phyloP scores from a whole-genome alignment of 2,888 invertebrate species.

The Rhagophthalmus giganteus region DNA sequence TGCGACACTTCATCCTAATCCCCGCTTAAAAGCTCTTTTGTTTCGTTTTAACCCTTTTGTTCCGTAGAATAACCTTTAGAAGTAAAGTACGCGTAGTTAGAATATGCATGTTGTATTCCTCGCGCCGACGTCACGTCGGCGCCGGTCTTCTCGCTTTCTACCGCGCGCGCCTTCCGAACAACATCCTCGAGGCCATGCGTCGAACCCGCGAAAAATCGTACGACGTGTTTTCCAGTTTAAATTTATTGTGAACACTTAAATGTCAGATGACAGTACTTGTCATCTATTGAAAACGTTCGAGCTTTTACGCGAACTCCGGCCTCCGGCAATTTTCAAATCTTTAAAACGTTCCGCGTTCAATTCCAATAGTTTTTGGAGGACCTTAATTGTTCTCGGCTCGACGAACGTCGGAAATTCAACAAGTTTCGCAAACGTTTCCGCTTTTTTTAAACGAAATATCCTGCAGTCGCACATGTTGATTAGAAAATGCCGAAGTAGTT shows the following conservation, averaged over 20 bases:
- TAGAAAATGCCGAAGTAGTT: conserved; percentile 12
- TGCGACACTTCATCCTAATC: conserved; percentile 48
- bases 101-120: conserved; percentile 30
- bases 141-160: conserved; percentile 21
- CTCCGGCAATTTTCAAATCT: conserved; percentile 14
- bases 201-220: conserved; percentile 23
- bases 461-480: neutral
- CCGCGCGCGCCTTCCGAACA: conserved; percentile 10
- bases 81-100: conserved; percentile 36
- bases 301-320: conserved; percentile 10
- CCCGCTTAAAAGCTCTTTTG: conserved; percentile 53
- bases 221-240: conserved; percentile 35
- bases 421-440: neutral
- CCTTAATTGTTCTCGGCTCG: conserved; percentile 8
- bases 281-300: conserved; percentile 35
- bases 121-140: conserved; percentile 22
- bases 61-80: conserved; percentile 49
- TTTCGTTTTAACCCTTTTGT: conserved; percentile 54
- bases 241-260: conserved; percentile 39
- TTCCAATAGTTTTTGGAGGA: too few relatives aligned
- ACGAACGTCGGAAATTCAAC: conserved; percentile 8
- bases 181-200: conserved; percentile 15
- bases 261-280: conserved; percentile 40
- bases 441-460: conserved; percentile 2
- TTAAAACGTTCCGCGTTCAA: conserved; percentile 9